These are phyloP conservation scores for Serinus canaria DNA, from an alignment of 2,113 vertebrate species.

Conservation along the genomic window DNA sequence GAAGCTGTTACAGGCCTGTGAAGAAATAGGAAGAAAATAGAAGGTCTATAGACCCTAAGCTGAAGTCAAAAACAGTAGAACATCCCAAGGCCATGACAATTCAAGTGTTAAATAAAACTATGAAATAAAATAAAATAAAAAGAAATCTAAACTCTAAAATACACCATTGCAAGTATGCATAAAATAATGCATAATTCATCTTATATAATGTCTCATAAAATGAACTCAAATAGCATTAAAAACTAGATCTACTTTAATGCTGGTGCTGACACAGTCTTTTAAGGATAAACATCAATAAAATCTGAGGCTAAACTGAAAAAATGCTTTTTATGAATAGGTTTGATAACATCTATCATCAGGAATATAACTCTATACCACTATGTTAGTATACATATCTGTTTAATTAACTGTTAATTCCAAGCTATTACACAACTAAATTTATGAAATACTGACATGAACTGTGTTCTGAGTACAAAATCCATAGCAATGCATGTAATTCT, in stretches of 20 bases:
- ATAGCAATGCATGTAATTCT: neutral
- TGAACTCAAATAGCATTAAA: neutral
- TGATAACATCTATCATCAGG: neutral
- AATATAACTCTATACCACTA: neutral
- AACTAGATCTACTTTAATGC: neutral
- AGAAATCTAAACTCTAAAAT: neutral
- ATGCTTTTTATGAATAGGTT: neutral
- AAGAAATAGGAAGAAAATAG: neutral
- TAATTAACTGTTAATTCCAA: neutral
- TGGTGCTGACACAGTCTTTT: neutral
- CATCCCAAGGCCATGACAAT: neutral
- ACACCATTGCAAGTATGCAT: neutral
- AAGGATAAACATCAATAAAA: neutral
- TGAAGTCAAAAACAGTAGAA: neutral
- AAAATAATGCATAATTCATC: neutral
- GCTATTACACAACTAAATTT: neutral
- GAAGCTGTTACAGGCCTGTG: neutral
- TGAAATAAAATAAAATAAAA: neutral
- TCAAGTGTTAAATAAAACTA: neutral
- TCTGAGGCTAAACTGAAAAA: neutral
- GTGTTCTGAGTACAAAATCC: neutral
- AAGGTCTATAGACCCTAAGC: neutral
- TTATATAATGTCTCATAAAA: neutral
- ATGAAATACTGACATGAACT: neutral
- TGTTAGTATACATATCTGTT: neutral